Conservation (phyloP, 2,113 vertebrate genomes). For the Bujurquina vittata region DNA sequence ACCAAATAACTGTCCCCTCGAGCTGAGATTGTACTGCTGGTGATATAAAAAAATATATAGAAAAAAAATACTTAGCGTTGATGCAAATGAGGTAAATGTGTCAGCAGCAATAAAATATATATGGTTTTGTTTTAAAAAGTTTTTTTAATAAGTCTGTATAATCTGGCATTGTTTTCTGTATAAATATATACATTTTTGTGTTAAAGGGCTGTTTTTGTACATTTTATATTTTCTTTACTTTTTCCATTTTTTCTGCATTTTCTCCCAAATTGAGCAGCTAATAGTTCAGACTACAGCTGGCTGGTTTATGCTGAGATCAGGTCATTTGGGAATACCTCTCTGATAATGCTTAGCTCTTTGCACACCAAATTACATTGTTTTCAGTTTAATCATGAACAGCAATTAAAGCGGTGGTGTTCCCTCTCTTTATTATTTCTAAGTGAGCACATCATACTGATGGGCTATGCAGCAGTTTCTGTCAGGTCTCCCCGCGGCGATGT, state of each 20-base stretch:
- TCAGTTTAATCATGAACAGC: constrained; percentile 32
- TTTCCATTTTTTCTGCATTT: not conserved
- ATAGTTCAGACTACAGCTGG: not conserved
- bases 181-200: not conserved
- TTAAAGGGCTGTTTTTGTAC: not conserved
- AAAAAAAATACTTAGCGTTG: too few relatives aligned
- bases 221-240: not conserved
- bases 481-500: constrained; percentile 48
- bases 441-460: constrained; percentile 32
- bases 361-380: constrained; percentile 32
- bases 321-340: constrained; percentile 27
- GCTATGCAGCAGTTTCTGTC: constrained; percentile 28
- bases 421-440: constrained; percentile 48
- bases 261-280: constrained; percentile 5
- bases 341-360: constrained; percentile 9
- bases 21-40: not conserved
- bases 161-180: not conserved
- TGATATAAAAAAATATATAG: too few relatives aligned
- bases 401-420: constrained; percentile 34
- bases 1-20: not conserved
- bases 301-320: constrained; percentile 23
- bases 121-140: too few relatives aligned
- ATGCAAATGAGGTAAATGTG: too few relatives aligned
- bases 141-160: not conserved
- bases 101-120: too few relatives aligned